Base-by-base conservation (phyloP, 2,888 invertebrate genomes). In the Cheiracanthium punctorium region DNA sequence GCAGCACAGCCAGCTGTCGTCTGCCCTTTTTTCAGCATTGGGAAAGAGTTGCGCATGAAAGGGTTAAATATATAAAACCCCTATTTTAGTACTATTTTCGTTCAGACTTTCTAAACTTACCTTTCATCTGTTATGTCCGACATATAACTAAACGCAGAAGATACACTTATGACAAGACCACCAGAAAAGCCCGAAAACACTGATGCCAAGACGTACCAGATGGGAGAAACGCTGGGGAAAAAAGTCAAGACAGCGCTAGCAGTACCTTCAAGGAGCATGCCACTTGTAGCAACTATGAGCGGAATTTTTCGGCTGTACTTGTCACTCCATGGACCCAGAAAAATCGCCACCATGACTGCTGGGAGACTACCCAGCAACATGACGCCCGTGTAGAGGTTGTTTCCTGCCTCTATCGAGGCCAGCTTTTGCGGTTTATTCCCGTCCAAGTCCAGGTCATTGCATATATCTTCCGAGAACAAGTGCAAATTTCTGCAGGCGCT, bases 291-390 rank as follows among this genome's bases (percentile, higher is more conserved):
- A 0, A 88, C 30, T 4, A 88, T 43, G 20, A 88, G 20, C 0
- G 88, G 88, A 10, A 37, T 43, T 32, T 82, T 88, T 8, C 88
- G 48, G 5, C 67, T 48, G 43, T 88, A 80, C 41, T 82, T 73
- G 48, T 88, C 88, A 20, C 79, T 75, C 88, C 88, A 88, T 0
- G 88, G 80, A 1, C 88, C 84, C 69, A 86, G 24, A 64, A 86
- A 86, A 5, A 80, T 29, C 30, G 80, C 80, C 10, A 86, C 69
- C 12, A 80, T 52, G 7, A 70, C 29, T 0, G 86, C 73, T 1
- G 86, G 86, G 0, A 86, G 5, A 32, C 75, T 77, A 14, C 58
- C 8, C 17, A 72, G 14, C 5, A 79, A 48, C 72, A 72, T 79
- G 12, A 72, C 67, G 7, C 65, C 73, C 5, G 43, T 70, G 67